A percentile compares a stretch with the other conserved stretches of the same genome.
These are phyloP conservation scores for Haemorhous mexicanus DNA, from an alignment of 2,113 vertebrate species.

Conservation along the genomic window DNA sequence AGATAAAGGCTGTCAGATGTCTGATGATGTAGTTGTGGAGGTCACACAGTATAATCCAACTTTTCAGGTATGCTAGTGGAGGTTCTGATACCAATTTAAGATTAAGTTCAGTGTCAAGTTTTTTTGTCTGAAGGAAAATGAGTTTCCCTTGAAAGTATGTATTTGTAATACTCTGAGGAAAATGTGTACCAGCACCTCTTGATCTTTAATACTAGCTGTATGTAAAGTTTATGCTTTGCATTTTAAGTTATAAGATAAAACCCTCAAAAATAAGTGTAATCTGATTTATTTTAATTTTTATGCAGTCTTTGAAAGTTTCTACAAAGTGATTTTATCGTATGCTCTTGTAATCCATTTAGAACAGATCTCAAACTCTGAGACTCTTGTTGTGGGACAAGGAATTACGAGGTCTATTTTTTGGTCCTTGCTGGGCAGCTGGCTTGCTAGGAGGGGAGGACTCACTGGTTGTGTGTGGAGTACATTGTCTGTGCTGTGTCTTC, in stretches of 20 bases:
- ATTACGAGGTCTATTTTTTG: not conserved
- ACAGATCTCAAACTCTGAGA: not conserved
- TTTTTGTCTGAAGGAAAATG: not conserved
- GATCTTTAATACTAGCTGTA: not conserved
- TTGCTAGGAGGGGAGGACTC: not conserved
- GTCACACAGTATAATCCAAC: slow-evolving; percentile 89
- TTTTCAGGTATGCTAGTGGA: slow-evolving; percentile 82
- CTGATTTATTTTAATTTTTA: not conserved
- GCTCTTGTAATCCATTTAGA: not conserved
- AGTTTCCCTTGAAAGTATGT: not conserved
- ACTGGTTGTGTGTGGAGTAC: not conserved
- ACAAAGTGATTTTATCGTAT: not conserved
- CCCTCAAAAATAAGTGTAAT: not conserved
- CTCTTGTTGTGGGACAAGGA: not conserved
- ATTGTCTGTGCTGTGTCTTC: not conserved
- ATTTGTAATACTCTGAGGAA: not conserved
- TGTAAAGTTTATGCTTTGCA: not conserved
- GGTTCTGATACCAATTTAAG: not conserved
- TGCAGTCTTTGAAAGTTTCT: not conserved
- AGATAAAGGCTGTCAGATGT: slow-evolving; percentile 78
- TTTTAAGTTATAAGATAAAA: not conserved
- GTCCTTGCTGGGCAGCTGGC: not conserved
- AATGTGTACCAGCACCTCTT: not conserved
- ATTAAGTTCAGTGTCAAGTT: not conserved
- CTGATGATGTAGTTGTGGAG: slow-evolving; percentile 86